Evolutionary conservation across 2,888 invertebrate genomes (phyloP).

Genomic region (Rotaria socialis): DNA sequence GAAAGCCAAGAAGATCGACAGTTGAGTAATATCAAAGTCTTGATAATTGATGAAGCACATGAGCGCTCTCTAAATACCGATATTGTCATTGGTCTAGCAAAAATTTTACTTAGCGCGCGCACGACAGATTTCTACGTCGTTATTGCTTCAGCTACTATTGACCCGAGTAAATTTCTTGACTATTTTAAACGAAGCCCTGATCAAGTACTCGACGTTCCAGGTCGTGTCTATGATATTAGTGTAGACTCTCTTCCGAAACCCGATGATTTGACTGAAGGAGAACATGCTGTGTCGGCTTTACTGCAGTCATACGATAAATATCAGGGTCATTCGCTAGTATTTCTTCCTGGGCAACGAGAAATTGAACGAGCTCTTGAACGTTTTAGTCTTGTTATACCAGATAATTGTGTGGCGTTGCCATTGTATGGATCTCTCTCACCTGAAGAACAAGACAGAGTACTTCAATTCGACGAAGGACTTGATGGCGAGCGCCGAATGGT

Average conservation of each 20-base stretch:
- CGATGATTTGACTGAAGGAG: too few relatives aligned
- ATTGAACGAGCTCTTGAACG: background rate
- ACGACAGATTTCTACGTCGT: conserved; percentile 72
- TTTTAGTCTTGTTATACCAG: background rate
- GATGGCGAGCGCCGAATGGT: background rate
- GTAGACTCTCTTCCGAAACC: background rate
- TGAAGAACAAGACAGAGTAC: background rate
- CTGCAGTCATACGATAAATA: background rate
- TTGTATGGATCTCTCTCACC: background rate
- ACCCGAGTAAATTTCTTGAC: conserved; percentile 65
- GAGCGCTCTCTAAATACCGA: conserved; percentile 88
- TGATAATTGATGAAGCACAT: conserved; percentile 90
- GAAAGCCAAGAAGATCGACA: conserved; percentile 93
- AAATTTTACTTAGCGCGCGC: conserved; percentile 73
- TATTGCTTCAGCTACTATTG: conserved; percentile 88
- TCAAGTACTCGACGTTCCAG: background rate
- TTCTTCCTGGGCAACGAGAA: background rate
- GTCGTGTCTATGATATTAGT: background rate
- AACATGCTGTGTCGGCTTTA: too few relatives aligned
- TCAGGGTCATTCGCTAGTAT: background rate
- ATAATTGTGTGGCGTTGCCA: background rate
- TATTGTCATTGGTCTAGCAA: conserved; percentile 82
- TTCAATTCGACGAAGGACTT: background rate
- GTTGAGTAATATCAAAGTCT: conserved; percentile 74
- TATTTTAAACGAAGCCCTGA: background rate